Percentiles rank a stretch among this genome's conserved stretches.
Conservation (phyloP, 2,113 vertebrate genomes). For the Garra rufa region DNA sequence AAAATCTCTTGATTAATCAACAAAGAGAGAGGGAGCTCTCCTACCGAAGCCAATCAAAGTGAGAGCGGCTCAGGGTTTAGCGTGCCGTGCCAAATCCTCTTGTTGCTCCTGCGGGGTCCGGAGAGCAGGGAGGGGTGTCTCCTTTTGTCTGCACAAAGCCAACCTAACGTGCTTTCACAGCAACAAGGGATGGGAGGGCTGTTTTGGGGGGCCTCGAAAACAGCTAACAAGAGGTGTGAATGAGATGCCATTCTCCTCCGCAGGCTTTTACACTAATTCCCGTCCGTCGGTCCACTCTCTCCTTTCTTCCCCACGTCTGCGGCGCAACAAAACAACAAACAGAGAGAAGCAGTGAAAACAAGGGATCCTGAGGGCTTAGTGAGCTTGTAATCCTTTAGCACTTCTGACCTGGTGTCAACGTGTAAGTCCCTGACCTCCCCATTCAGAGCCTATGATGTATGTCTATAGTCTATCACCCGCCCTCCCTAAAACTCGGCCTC, state of each 20-base stretch:
- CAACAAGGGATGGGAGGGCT: slow-evolving; percentile 84
- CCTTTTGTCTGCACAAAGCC: slow-evolving; percentile 92
- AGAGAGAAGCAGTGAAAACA: slow-evolving; percentile 82
- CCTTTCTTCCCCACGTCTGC: slow-evolving; percentile 78
- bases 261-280: slow-evolving; percentile 88
- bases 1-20: slow-evolving; percentile 82
- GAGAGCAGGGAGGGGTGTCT: slow-evolving; percentile 82
- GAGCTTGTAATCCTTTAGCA: slow-evolving; percentile 81
- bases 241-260: slow-evolving; percentile 89
- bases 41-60: slow-evolving; percentile 78
- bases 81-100: slow-evolving; percentile 78
- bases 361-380: slow-evolving; percentile 76
- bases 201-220: slow-evolving; percentile 77
- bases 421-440: slow-evolving; percentile 78
- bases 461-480: slow-evolving; percentile 73
- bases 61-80: slow-evolving; percentile 68
- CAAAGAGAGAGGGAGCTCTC: slow-evolving; percentile 75
- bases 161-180: slow-evolving; percentile 94
- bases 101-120: slow-evolving; percentile 83
- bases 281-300: slow-evolving; percentile 70
- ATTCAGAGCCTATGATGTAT: slow-evolving; percentile 73
- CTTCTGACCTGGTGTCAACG: slow-evolving; percentile 81
- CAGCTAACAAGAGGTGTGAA: slow-evolving; percentile 94
- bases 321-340: slow-evolving; percentile 87
- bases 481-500: slow-evolving; percentile 59